A percentile compares a stretch with the other conserved stretches of the same genome.
These are phyloP conservation scores for Euschistus heros DNA, from an alignment of 1,140 invertebrate genomes.

Conservation along the genomic window DNA sequence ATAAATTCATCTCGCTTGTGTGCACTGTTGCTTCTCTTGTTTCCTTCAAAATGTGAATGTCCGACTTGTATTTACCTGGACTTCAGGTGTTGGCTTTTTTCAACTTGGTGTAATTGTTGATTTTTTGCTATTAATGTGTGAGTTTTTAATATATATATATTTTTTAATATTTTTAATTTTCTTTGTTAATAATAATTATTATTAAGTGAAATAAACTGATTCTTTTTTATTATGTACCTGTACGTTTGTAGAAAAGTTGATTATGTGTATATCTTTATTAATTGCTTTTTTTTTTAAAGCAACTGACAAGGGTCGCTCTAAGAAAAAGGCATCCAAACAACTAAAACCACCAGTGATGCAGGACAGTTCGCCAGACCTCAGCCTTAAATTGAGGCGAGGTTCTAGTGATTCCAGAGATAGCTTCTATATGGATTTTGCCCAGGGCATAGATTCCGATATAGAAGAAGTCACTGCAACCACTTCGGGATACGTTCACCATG, in stretches of 20 bases:
- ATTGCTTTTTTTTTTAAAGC: neutral
- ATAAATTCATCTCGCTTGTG: neutral
- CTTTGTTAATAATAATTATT: neutral
- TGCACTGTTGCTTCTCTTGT: neutral
- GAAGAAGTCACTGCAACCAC: constrained; percentile 58
- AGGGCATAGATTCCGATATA: constrained; percentile 76
- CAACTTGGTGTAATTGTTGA: neutral
- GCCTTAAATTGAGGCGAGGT: constrained; percentile 65
- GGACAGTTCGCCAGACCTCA: constrained; percentile 72
- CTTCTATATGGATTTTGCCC: constrained; percentile 78
- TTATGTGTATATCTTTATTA: neutral
- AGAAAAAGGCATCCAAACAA: neutral
- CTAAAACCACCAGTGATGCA: neutral
- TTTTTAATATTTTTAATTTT: neutral
- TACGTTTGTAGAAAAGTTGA: neutral
- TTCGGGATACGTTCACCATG: constrained; percentile 32
- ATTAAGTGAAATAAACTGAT: neutral
- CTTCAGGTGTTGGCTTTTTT: neutral
- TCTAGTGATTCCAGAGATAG: constrained; percentile 75
- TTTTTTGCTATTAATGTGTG: neutral
- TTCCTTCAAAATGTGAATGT: neutral
- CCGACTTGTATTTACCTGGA: neutral
- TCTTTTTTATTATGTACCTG: neutral
- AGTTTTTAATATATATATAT: neutral
- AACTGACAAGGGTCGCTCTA: neutral